Evolutionary conservation across 2,797 vertebrate species (phyloP).

Genomic region (Stomatorhinus walkeri): DNA sequence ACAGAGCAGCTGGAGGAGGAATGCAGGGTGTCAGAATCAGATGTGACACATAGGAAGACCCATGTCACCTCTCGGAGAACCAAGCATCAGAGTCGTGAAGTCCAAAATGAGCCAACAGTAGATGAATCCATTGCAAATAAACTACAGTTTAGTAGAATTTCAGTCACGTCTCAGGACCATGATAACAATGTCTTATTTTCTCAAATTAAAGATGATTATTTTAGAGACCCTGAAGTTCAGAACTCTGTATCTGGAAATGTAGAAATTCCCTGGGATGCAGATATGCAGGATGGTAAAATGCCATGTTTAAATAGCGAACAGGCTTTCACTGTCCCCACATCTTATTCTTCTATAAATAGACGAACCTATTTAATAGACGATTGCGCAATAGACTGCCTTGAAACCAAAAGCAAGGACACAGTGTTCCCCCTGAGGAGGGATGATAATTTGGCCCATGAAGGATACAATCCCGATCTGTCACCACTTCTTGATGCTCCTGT

Average conservation of each 20-base stretch:
- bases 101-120: constrained; percentile 23
- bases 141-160: constrained; percentile 21
- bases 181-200: not conserved
- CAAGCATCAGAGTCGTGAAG: constrained; percentile 34
- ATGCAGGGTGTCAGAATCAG: not conserved
- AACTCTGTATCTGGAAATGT: constrained; percentile 1
- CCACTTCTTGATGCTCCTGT: not conserved
- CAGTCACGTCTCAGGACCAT: constrained; percentile 17
- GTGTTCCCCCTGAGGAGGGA: not conserved
- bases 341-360: constrained; percentile 16
- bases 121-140: constrained; percentile 16
- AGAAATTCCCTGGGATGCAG: constrained; percentile 1
- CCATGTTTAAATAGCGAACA: constrained; percentile 30
- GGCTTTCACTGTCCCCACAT: not conserved
- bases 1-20: not conserved
- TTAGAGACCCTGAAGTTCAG: constrained; percentile 31
- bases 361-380: constrained; percentile 26
- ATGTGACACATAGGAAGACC: constrained; percentile 30
- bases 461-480: not conserved
- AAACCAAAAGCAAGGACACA: constrained; percentile 19
- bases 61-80: constrained; percentile 38
- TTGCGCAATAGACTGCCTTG: not conserved
- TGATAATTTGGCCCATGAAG: not conserved
- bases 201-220: constrained; percentile 40
- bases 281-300: not conserved